phyloP scores from a whole-genome alignment of 2,797 vertebrate species.

The Acrossocheilus fasciatus region DNA sequence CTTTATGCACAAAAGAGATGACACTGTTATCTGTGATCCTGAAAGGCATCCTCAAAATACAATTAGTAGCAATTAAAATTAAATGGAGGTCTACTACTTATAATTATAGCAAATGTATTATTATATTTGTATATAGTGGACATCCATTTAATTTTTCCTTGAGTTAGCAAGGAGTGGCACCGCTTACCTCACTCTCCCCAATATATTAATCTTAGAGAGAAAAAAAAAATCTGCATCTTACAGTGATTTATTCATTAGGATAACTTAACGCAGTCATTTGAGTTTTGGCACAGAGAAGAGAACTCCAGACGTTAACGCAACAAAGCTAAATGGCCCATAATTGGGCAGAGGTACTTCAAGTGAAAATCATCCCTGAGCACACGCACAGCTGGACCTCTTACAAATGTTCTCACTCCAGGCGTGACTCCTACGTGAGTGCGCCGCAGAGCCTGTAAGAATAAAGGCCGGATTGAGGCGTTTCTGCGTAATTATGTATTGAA shows the following conservation, averaged over 20 bases:
- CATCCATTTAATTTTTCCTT: background rate
- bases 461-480: slow-evolving; percentile 65
- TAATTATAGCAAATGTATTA: background rate
- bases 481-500: slow-evolving; percentile 75
- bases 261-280: slow-evolving; percentile 24
- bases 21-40: background rate
- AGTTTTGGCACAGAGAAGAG: slow-evolving; percentile 49
- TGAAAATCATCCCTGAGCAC: slow-evolving; percentile 20
- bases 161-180: background rate
- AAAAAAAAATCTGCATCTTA: background rate
- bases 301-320: slow-evolving; percentile 45
- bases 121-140: background rate
- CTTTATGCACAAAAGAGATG: background rate
- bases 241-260: slow-evolving; percentile 30
- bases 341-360: slow-evolving; percentile 39
- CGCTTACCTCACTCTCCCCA: background rate
- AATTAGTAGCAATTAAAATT: background rate
- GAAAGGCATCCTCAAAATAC: background rate
- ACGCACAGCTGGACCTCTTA: slow-evolving; percentile 56
- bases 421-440: slow-evolving; percentile 51
- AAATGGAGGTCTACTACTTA: background rate
- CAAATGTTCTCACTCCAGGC: slow-evolving; percentile 56
- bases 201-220: background rate
- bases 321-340: slow-evolving; percentile 49
- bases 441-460: slow-evolving; percentile 52